Percentiles rank a stretch among this genome's conserved stretches.
These are phyloP conservation scores for Cyprinodon diabolis DNA, from an alignment of 2,797 vertebrate genomes.

Conservation along the genomic window DNA sequence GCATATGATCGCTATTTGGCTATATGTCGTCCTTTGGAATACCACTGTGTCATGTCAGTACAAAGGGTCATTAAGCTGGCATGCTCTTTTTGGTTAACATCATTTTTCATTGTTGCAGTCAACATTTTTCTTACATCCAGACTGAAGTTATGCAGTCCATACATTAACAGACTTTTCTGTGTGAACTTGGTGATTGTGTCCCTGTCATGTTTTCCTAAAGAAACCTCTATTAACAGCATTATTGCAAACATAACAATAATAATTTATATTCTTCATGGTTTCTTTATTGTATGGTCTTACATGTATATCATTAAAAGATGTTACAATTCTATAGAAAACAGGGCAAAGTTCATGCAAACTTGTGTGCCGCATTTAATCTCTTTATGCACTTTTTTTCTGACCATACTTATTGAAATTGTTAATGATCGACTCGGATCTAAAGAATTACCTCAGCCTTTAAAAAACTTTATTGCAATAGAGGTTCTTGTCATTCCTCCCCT, in stretches of 20 bases:
- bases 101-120: conserved; percentile 1
- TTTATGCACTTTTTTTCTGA: conserved; percentile 4
- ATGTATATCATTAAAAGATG: conserved; percentile 46
- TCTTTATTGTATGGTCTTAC: conserved; percentile 50
- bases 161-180: conserved; percentile 36
- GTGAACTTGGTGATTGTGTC: conserved; percentile 46
- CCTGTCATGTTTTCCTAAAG: conserved; percentile 39
- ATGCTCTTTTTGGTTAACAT: conserved; percentile 23
- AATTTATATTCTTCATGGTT: conserved; percentile 10
- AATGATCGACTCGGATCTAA: conserved; percentile 8
- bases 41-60: conserved; percentile 54
- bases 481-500: conserved; percentile 51
- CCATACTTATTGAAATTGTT: conserved; percentile 19
- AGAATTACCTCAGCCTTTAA: background rate
- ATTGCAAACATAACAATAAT: conserved; percentile 27
- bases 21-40: conserved; percentile 49
- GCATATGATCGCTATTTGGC: conserved; percentile 61
- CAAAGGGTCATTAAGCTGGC: conserved; percentile 10
- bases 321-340: conserved; percentile 42
- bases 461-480: conserved; percentile 45
- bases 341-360: conserved; percentile 59
- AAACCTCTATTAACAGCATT: conserved; percentile 11
- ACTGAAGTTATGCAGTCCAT: conserved; percentile 35
- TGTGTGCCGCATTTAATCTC: conserved; percentile 58
- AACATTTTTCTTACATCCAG: conserved; percentile 32